Conservation (phyloP, 2,113 vertebrate species). For the Nerophis lumbriciformis region DNA sequence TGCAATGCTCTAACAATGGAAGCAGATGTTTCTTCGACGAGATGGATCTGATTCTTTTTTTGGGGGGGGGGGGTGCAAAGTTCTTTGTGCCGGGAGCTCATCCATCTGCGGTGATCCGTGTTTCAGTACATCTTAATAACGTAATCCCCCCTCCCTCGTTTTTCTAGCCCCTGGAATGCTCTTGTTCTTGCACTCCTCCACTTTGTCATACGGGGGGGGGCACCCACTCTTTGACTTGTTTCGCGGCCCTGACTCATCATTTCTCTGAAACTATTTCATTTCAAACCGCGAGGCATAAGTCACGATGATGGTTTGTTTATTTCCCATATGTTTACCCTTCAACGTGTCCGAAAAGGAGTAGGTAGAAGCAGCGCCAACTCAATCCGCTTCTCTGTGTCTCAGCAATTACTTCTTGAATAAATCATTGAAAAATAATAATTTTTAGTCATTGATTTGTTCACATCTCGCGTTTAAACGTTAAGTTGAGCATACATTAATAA, state of each 20-base stretch:
- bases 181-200: conserved; percentile 72
- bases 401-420: too few relatives aligned
- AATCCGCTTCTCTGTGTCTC: too few relatives aligned
- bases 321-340: conserved; percentile 8
- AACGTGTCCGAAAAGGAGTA: conserved; percentile 12
- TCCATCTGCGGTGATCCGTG: conserved; percentile 68
- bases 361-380: too few relatives aligned
- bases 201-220: conserved; percentile 59
- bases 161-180: conserved; percentile 72
- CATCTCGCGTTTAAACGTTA: too few relatives aligned
- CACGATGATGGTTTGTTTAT: too few relatives aligned
- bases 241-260: conserved; percentile 72
- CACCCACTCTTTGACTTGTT: conserved; percentile 69
- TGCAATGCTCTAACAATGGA: conserved; percentile 54
- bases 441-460: too few relatives aligned
- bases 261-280: conserved; percentile 65
- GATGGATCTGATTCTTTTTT: conserved; percentile 65
- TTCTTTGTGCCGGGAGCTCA: conserved; percentile 61
- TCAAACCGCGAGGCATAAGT: conserved; percentile 23
- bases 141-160: conserved; percentile 69
- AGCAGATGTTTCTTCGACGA: conserved; percentile 62
- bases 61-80: conserved; percentile 23
- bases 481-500: too few relatives aligned
- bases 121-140: conserved; percentile 79
- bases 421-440: too few relatives aligned